Base-by-base conservation (phyloP, 2,113 vertebrate species). In the Columbina picui region DNA sequence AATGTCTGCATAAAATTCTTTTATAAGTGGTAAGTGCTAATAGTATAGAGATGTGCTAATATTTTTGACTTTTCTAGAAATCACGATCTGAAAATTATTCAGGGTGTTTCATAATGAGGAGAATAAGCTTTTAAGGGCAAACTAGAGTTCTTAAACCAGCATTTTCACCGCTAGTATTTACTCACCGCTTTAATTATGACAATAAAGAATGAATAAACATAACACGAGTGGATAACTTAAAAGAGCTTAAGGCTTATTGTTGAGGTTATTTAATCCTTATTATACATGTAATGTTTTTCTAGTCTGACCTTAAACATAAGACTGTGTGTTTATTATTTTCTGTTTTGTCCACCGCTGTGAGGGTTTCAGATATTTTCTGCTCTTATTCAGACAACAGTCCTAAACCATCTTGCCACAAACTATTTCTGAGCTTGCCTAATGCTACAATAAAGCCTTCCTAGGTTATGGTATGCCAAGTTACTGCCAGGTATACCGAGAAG, bases 361-460 rank as follows among this genome's bases (percentile, higher is more conserved):
- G 17, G 10, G 23, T 59, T 83, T 59, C 3, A 12, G 70, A 9
- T 50, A 38, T 84, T 81, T 95, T 71, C 73, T 87, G 59, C 49
- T 71, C n/a, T 78, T n/a, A 39, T 12, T 59, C 36, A 80, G 43
- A 60, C 69, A 71, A 45, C 25, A 53, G 49, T 53, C 43, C 47
- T 70, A 81, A 94, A 77, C 76, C 27, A 38, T 75, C 56, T 60
- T 30, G 49, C 56, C 88, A 90, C 88, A 92, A 74, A 65, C 23
- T 91, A 36, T 89, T 94, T 81, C 76, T 89, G 60, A 84, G 21
- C 60, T 86, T 93, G 64, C 79, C 68, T 81, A 90, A 90, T 49
- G 83, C 71, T 89, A 84, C 52, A 67, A 52, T 86, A 86, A 92
- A 92, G 39, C 43, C 4, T 7, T 52, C 76, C 43, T 78, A 49